Conservation (phyloP, 2,797 vertebrate species). For the Loris lydekkerianus region DNA sequence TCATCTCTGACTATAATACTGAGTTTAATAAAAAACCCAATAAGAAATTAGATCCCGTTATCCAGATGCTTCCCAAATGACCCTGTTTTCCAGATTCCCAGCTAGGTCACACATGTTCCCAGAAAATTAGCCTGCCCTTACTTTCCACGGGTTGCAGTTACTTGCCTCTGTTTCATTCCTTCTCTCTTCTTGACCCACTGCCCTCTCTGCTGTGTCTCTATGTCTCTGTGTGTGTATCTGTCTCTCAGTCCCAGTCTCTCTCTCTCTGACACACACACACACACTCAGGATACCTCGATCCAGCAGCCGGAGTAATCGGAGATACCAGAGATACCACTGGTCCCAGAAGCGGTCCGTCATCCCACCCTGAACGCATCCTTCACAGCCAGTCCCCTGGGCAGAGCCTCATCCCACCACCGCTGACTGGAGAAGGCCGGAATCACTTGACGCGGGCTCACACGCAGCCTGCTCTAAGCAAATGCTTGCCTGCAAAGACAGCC, state of each 20-base stretch:
- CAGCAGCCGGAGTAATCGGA: conserved; percentile 84
- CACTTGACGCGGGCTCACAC: conserved; percentile 75
- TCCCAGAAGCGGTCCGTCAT: conserved; percentile 86
- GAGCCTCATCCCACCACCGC: conserved; percentile 73
- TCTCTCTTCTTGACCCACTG: conserved; percentile 6
- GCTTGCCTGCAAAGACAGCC: conserved; percentile 83
- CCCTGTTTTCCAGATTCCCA: neutral
- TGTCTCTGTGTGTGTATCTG: neutral
- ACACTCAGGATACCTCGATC: conserved; percentile 82
- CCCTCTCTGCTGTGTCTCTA: neutral
- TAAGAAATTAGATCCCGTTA: conserved; percentile 27
- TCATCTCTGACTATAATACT: conserved; percentile 4
- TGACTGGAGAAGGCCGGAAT: conserved; percentile 69
- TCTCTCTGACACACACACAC: conserved; percentile 19
- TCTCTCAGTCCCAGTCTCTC: neutral
- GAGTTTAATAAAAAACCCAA: neutral
- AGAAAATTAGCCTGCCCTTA: conserved; percentile 52
- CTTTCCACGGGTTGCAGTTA: conserved; percentile 18
- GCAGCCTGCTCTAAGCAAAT: conserved; percentile 81
- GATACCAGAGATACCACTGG: conserved; percentile 86
- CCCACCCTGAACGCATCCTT: conserved; percentile 86
- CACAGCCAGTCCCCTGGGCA: conserved; percentile 81
- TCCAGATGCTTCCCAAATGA: conserved; percentile 55
- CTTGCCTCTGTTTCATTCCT: neutral
- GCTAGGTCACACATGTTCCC: conserved; percentile 46